phyloP scores from a whole-genome alignment of 2,888 invertebrate species.

The Leucophenga montana region DNA sequence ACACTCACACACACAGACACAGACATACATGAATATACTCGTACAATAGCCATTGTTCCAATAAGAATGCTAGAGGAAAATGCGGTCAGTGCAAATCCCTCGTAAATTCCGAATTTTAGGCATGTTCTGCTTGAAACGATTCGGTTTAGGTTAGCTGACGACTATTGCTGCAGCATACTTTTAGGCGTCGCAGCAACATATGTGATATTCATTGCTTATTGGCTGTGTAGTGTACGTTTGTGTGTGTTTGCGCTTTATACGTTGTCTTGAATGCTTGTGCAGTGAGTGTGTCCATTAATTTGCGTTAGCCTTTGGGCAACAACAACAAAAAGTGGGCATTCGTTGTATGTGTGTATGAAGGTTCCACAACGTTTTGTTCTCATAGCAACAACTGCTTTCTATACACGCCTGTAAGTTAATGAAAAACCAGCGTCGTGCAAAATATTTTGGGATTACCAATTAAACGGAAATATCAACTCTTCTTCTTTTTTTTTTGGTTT shows the following conservation, averaged over 20 bases:
- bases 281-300: constrained; percentile 14
- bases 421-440: constrained; percentile 23
- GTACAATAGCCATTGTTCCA: constrained; percentile 10
- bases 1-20: not conserved
- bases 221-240: not conserved
- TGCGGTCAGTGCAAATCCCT: not conserved
- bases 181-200: constrained; percentile 9
- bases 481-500: constrained; percentile 29
- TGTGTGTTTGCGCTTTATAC: not conserved
- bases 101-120: constrained; percentile 19
- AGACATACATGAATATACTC: not conserved
- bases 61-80: not conserved
- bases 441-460: constrained; percentile 27
- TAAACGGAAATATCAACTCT: constrained; percentile 24
- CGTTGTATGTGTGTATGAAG: no score
- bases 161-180: constrained; percentile 17
- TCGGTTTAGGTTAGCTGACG: not conserved
- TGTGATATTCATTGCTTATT: constrained; percentile 19
- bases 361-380: not conserved
- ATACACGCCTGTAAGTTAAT: constrained; percentile 20
- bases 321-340: not conserved
- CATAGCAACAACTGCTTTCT: not conserved
- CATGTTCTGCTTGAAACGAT: not conserved
- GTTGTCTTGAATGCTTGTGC: not conserved
- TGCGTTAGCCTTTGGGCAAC: constrained; percentile 14